These are phyloP conservation scores for Oedothorax gibbosus DNA, from an alignment of 1,140 invertebrate species.

Conservation along the genomic window DNA sequence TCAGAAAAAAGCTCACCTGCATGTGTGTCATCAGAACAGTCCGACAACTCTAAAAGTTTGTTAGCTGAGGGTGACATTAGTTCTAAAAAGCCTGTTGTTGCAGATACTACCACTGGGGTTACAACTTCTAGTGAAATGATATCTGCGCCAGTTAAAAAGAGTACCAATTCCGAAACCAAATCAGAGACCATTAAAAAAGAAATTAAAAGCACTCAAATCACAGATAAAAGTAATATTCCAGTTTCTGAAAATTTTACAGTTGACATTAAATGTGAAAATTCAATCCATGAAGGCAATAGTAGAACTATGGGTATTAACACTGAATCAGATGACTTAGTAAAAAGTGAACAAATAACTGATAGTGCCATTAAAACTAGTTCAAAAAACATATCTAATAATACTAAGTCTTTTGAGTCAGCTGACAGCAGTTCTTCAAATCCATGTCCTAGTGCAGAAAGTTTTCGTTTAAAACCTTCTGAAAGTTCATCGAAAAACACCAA, in stretches of 20 bases:
- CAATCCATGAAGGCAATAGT: background rate
- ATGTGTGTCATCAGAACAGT: slow-evolving; percentile 11
- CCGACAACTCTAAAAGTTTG: background rate
- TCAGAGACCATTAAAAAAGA: background rate
- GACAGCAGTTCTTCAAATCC: slow-evolving; percentile 21
- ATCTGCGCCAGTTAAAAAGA: background rate
- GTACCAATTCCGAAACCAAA: slow-evolving; percentile 10
- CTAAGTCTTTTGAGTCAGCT: slow-evolving; percentile 44
- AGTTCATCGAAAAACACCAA: too few species aligned
- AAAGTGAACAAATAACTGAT: slow-evolving; percentile 56
- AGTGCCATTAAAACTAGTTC: slow-evolving; percentile 58
- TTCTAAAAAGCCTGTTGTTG: slow-evolving; percentile 30
- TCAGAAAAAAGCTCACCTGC: slow-evolving; percentile 14
- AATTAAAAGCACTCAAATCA: background rate
- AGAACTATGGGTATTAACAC: slow-evolving; percentile 13
- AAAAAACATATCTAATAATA: slow-evolving; percentile 52
- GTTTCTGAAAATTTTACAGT: background rate
- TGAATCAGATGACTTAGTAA: slow-evolving; percentile 45
- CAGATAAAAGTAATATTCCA: slow-evolving; percentile 12
- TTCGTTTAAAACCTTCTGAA: too few species aligned
- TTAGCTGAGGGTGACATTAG: slow-evolving; percentile 22
- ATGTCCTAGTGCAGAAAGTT: too few species aligned
- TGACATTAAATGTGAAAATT: slow-evolving; percentile 10
- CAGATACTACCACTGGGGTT: slow-evolving; percentile 35
- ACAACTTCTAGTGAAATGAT: slow-evolving; percentile 14